Base-by-base conservation (phyloP, 2,113 vertebrate species). In the Crypturellus undulatus region DNA sequence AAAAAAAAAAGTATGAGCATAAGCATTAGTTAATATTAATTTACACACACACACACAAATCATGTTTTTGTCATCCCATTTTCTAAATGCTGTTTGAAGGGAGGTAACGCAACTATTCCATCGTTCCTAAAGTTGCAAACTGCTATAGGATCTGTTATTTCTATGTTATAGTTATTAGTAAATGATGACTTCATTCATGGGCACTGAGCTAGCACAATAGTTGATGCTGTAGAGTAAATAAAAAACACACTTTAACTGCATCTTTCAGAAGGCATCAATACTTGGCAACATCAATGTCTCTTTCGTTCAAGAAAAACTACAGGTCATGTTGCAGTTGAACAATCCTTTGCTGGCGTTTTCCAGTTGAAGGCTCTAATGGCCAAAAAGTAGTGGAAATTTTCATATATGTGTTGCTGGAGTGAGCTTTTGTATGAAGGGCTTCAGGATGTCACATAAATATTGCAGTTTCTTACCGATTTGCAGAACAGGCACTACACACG, bases 401-500 rank as follows among this genome's bases (percentile, higher is more conserved):
- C 88, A 81, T 84, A 18, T 78, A 43, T 47, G 90, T 88, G 76
- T 68, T 84, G 30, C 38, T 51, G 40, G 56, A 81, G 62, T 15
- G 17, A 93, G 69, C 18, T 93, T 79, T 79, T 79, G 47, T 90
- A 43, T 7, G 47, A 58, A 76, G 40, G 38, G 68, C 70, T 83
- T 87, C 25, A 76, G 62, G 83, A 75, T 77, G 77, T 81, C 94
- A 96, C 82, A 68, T 94, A 95, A 93, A 95, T 92, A 92, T 72
- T 95, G 79, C 47, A 88, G 51, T 59, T 19, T 60, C 3, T 63
- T 93, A 95, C 45, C 88, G 88, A 95, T 94, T 96, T 90, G 72
- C 85, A 60, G 56, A 84, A 70, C 21, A 90, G 65, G 11, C 91
- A 64, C 25, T 26, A 49, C 19, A 58, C 4, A n/a, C 28, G 36